Percentiles rank a stretch among this genome's conserved stretches.
Evolutionary conservation across 2,888 invertebrate genomes (phyloP).

Genomic region (Phlogophora meticulosa): DNA sequence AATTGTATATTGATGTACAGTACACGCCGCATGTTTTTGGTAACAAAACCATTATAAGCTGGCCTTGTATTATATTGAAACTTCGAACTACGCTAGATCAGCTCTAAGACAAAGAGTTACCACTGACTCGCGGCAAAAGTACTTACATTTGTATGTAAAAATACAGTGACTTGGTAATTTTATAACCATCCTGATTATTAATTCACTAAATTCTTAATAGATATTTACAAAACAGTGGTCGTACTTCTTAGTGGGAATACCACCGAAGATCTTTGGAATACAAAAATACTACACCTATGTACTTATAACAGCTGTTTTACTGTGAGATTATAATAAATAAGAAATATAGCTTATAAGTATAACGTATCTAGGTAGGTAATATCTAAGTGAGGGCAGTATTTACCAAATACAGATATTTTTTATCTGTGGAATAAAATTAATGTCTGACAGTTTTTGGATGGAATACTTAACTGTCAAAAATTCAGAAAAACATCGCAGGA

Average conservation of each 20-base stretch:
- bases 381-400: constrained; percentile 11
- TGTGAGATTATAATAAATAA: constrained; percentile 59
- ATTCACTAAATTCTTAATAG: neutral
- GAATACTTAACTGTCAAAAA: too few relatives aligned
- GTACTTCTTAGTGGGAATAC: constrained; percentile 10
- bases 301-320: constrained; percentile 35
- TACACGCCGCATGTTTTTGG: too few relatives aligned
- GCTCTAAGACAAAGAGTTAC: too few relatives aligned
- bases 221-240: neutral
- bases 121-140: too few relatives aligned
- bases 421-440: too few relatives aligned
- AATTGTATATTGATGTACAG: neutral
- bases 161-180: neutral
- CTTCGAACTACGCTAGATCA: too few relatives aligned
- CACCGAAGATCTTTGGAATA: constrained; percentile 5
- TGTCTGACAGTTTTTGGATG: too few relatives aligned
- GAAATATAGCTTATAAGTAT: constrained; percentile 30
- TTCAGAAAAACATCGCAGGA: too few relatives aligned
- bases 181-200: neutral
- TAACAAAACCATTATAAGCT: too few relatives aligned
- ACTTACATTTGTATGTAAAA: neutral
- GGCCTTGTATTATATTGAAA: too few relatives aligned
- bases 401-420: too few relatives aligned
- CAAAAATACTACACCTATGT: constrained; percentile 8
- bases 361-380: constrained; percentile 12